phyloP scores from a whole-genome alignment of 1,140 invertebrate genomes.

The Leptinotarsa defecta region DNA sequence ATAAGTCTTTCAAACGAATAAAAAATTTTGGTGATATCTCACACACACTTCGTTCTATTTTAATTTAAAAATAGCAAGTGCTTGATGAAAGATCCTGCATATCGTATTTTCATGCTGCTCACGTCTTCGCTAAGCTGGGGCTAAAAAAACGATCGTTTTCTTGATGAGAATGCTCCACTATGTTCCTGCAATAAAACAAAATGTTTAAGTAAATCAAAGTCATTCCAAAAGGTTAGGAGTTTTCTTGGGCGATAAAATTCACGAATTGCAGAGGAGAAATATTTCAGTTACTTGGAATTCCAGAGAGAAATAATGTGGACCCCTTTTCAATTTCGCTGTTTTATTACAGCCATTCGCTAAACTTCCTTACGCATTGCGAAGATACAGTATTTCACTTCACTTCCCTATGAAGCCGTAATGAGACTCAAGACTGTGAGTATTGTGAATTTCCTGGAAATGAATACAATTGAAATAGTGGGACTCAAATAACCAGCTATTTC shows the following conservation, averaged over 20 bases:
- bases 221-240: neutral
- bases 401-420: neutral
- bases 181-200: no score
- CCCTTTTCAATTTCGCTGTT: neutral
- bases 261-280: neutral
- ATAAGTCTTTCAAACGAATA: no score
- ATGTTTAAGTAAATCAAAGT: no score
- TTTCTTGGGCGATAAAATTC: neutral
- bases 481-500: no score
- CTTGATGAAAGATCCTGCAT: no score
- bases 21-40: no score
- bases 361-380: neutral
- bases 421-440: neutral
- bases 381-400: neutral
- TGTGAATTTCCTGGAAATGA: neutral
- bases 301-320: neutral
- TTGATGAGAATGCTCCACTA: no score
- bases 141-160: no score
- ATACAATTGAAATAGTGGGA: neutral
- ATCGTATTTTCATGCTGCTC: no score
- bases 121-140: no score
- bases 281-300: neutral
- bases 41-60: no score
- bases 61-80: no score
- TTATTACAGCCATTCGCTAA: neutral